Percentiles rank a stretch among this genome's conserved stretches.
Conservation (phyloP, 2,888 invertebrate species). For the Phengaris alcon region DNA sequence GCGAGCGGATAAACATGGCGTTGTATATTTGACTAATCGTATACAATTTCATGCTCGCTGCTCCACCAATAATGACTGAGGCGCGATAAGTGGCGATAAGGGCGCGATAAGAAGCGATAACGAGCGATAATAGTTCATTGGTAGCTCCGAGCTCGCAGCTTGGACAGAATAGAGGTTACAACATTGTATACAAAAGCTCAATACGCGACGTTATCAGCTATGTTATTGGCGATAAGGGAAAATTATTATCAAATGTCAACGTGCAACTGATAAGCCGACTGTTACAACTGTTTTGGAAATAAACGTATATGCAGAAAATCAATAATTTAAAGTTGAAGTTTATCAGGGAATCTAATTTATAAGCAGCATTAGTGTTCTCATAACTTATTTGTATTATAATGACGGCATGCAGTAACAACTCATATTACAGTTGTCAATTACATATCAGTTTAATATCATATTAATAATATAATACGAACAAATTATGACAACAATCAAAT, state of each 20-base stretch:
- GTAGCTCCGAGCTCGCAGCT: conserved; percentile 30
- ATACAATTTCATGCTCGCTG: conserved; percentile 48
- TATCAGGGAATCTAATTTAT: no score
- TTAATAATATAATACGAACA: no score
- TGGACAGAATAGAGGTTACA: conserved; percentile 25
- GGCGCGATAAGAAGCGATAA: conserved; percentile 46
- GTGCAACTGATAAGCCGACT: neutral
- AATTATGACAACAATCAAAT: no score
- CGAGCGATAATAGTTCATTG: conserved; percentile 35
- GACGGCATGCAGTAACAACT: no score
- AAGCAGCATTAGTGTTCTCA: no score
- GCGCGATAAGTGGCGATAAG: conserved; percentile 46
- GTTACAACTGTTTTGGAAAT: neutral
- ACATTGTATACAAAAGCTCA: conserved; percentile 7
- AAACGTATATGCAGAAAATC: no score
- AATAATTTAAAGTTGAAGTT: no score
- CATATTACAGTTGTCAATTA: no score
- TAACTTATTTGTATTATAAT: no score
- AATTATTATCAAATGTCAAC: neutral
- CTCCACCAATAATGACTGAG: conserved; percentile 51
- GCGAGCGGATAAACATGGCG: conserved; percentile 5
- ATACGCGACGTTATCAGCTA: neutral
- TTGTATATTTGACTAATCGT: conserved; percentile 27
- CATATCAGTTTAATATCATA: no score
- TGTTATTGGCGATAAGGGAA: neutral